These are phyloP conservation scores for Drosophila baimaii DNA, from an alignment of 1,140 invertebrate genomes.

Conservation along the genomic window DNA sequence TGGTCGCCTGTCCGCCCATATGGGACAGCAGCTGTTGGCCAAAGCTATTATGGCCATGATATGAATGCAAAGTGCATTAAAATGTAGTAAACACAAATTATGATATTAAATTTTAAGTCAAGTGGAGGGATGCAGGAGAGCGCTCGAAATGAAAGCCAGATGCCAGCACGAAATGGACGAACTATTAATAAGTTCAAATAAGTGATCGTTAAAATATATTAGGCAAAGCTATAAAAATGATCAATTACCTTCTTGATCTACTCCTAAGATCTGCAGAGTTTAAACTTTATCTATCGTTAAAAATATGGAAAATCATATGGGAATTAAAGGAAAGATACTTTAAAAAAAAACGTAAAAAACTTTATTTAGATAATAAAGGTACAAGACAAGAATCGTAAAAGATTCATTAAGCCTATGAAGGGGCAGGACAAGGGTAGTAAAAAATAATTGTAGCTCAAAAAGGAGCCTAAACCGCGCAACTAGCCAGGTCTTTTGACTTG, in stretches of 20 bases:
- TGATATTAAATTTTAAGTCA: conserved; percentile 72
- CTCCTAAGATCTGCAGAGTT: not conserved
- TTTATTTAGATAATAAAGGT: not conserved
- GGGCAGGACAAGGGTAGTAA: not conserved
- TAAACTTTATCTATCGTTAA: conserved; percentile 34
- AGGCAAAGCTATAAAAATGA: conserved; percentile 6
- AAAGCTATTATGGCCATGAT: conserved; percentile 44
- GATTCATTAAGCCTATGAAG: not conserved
- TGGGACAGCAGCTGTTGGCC: conserved; percentile 63
- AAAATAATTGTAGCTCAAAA: not conserved
- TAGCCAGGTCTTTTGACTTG: too few relatives aligned
- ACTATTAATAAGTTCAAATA: conserved; percentile 37
- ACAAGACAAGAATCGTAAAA: not conserved
- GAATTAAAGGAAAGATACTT: not conserved
- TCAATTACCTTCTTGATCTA: conserved; percentile 7
- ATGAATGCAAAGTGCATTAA: conserved; percentile 70
- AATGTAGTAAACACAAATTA: conserved; percentile 69
- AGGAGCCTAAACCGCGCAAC: too few relatives aligned
- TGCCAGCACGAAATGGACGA: conserved; percentile 43
- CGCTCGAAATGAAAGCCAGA: conserved; percentile 46
- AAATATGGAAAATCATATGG: not conserved
- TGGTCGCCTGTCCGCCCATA: conserved; percentile 45
- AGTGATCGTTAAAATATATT: conserved; percentile 35
- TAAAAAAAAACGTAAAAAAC: not conserved
- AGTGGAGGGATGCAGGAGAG: conserved; percentile 37